Conservation (phyloP, 2,797 vertebrate species). For the Aldrovandia affinis region DNA sequence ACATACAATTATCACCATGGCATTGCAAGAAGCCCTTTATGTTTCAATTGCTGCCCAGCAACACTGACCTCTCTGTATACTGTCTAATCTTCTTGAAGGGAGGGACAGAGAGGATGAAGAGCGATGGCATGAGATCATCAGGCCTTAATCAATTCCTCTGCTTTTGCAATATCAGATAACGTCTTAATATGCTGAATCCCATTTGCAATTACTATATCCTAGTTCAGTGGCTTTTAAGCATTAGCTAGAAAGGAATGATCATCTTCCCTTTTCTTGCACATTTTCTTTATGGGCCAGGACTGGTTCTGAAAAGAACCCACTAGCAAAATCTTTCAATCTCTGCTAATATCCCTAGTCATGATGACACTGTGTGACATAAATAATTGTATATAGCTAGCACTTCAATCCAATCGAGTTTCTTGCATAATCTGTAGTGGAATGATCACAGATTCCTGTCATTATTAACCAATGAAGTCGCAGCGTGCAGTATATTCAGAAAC, state of each 20-base stretch:
- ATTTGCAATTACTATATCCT: constrained; percentile 4
- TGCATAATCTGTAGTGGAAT: not conserved
- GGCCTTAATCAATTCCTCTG: not conserved
- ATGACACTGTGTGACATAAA: not conserved
- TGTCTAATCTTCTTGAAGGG: not conserved
- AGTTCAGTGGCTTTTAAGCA: not conserved
- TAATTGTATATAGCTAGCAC: not conserved
- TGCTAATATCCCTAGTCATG: not conserved
- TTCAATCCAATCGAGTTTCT: not conserved
- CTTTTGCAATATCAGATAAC: constrained; percentile 12
- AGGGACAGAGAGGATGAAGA: not conserved
- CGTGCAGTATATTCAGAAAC: not conserved
- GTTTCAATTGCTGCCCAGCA: not conserved
- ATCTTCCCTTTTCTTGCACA: not conserved
- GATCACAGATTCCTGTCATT: not conserved
- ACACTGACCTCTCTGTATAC: not conserved
- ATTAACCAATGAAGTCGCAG: not conserved
- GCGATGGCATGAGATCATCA: constrained; percentile 1
- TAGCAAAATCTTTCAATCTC: not conserved
- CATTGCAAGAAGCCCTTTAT: not conserved
- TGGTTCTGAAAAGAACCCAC: not conserved
- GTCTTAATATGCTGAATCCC: not conserved
- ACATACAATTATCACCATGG: not conserved
- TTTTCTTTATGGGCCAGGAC: not conserved
- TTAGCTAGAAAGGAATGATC: not conserved